These are phyloP conservation scores for Cynocephalus volans DNA, from an alignment of 2,113 vertebrate genomes.

Conservation along the genomic window DNA sequence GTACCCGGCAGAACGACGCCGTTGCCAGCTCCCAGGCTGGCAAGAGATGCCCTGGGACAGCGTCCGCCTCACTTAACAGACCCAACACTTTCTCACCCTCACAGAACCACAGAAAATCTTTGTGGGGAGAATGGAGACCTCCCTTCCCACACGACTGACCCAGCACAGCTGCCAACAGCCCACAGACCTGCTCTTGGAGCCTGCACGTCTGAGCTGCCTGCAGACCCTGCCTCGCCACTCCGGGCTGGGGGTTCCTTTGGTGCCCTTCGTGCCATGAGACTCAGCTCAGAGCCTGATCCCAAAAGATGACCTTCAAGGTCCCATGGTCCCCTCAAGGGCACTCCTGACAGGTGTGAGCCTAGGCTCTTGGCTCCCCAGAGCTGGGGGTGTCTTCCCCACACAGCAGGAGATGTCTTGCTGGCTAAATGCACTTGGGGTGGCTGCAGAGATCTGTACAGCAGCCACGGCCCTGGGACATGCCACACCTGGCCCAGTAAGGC, in stretches of 20 bases:
- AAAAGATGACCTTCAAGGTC: neutral
- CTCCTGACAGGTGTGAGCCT: rapidly evolving
- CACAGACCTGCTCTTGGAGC: neutral
- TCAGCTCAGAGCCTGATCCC: neutral
- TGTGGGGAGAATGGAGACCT: neutral
- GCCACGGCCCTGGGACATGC: neutral
- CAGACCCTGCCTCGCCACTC: neutral
- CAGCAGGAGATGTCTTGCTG: neutral
- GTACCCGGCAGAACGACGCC: neutral
- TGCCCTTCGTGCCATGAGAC: neutral
- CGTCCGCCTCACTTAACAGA: neutral
- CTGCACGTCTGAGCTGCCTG: neutral
- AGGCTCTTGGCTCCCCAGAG: neutral
- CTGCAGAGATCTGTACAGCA: rapidly evolving
- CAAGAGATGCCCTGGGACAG: neutral
- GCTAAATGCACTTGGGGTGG: rapidly evolving
- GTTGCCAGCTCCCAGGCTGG: constrained; percentile 23
- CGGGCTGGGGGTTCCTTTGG: neutral
- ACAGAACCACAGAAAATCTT: neutral
- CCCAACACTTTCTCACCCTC: neutral
- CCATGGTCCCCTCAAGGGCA: rapidly evolving
- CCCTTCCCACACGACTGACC: constrained; percentile 15
- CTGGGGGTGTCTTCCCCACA: neutral
- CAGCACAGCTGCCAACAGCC: neutral
- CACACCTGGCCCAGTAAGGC: neutral